Conservation (phyloP, 2,797 vertebrate species). For the Capromys pilorides region DNA sequence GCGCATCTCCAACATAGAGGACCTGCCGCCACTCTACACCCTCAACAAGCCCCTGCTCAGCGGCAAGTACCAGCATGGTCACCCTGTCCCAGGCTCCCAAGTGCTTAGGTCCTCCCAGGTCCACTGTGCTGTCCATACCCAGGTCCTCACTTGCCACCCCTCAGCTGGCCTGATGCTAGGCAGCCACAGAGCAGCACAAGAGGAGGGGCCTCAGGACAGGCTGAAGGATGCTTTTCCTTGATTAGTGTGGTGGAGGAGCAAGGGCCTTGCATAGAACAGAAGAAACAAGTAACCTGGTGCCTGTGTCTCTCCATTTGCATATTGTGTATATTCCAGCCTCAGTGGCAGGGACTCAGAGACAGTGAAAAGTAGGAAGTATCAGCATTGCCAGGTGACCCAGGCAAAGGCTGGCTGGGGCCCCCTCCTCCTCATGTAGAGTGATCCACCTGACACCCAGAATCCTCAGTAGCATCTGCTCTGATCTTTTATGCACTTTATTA, state of each 20-base stretch:
- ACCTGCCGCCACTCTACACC: constrained; percentile 92
- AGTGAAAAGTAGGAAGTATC: not conserved
- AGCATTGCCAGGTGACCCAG: not conserved
- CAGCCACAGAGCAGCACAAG: not conserved
- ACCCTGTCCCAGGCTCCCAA: not conserved
- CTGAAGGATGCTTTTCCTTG: not conserved
- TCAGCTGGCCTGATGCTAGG: not conserved
- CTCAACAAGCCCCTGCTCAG: constrained; percentile 97
- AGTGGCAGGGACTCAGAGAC: not conserved
- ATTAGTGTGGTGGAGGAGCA: not conserved
- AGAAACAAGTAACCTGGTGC: not conserved
- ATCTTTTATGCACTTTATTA: not conserved
- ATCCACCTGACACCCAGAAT: not conserved
- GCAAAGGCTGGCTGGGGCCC: not conserved
- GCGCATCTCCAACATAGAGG: constrained; percentile 95
- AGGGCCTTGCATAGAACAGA: not conserved
- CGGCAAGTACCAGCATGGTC: constrained; percentile 86
- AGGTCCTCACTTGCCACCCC: not conserved
- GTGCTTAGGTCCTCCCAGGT: not conserved
- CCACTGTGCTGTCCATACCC: not conserved
- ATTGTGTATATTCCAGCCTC: not conserved
- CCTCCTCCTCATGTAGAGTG: too few relatives aligned
- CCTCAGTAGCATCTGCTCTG: not conserved
- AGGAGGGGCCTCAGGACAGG: not conserved
- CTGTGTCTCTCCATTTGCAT: not conserved